These are phyloP conservation scores for Porites cylindrica DNA, from an alignment of 92 coral and sea anemone genomes.

Conservation along the genomic window DNA sequence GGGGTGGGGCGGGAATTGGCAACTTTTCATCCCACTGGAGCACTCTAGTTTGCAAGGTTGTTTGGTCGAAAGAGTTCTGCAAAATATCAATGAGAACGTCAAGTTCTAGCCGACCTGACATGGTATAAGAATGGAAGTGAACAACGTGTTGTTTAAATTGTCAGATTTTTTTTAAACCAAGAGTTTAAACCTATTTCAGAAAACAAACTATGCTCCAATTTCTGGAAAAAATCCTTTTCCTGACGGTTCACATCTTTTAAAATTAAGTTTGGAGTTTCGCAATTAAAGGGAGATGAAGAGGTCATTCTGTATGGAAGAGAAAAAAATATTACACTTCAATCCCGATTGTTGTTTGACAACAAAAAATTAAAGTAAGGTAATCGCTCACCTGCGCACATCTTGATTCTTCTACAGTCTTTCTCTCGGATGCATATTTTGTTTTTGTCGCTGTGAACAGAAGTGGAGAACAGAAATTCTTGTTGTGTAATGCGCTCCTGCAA, in stretches of 20 bases:
- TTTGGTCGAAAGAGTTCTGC: not conserved
- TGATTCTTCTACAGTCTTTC: not conserved
- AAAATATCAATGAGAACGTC: not conserved
- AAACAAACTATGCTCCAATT: too few relatives aligned
- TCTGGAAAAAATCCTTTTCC: too few relatives aligned
- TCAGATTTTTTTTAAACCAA: too few relatives aligned
- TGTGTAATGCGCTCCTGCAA: not conserved
- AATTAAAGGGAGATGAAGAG: too few relatives aligned
- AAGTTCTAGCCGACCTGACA: not conserved
- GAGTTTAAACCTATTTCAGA: too few relatives aligned
- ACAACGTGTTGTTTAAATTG: too few relatives aligned
- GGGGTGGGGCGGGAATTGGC: conserved; percentile 65
- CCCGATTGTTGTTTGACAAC: too few relatives aligned
- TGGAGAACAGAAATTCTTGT: not conserved
- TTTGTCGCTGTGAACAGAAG: not conserved
- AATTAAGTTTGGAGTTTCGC: too few relatives aligned
- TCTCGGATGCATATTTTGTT: not conserved
- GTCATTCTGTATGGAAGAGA: too few relatives aligned
- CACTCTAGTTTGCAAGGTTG: conserved; percentile 41
- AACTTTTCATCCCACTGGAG: conserved; percentile 63
- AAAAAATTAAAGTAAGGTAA: not conserved
- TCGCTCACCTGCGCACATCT: conserved; percentile 21
- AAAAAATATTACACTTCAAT: too few relatives aligned
- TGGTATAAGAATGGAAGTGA: too few relatives aligned
- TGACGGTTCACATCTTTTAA: too few relatives aligned